Evolutionary conservation across 2,888 invertebrate species (phyloP).

Genomic region (Ypsolopha sequella): DNA sequence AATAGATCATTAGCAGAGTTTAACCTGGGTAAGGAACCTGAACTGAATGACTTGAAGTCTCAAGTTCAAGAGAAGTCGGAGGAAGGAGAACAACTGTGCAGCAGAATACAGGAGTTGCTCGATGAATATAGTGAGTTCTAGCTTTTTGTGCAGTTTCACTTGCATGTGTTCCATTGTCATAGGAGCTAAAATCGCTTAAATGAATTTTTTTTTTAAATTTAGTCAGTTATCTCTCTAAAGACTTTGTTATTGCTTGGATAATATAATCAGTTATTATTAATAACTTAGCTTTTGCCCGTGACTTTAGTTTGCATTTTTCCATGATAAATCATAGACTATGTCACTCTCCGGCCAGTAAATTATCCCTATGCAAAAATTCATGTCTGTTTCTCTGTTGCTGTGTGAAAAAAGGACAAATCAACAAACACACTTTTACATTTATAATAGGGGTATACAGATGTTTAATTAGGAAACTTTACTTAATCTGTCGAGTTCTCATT

Average conservation of each 20-base stretch:
- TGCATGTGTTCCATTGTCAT: conserved; percentile 1
- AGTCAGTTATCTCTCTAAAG: too few species aligned
- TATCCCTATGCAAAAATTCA: neutral
- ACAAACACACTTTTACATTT: too few species aligned
- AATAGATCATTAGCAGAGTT: conserved; percentile 93
- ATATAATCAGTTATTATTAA: too few species aligned
- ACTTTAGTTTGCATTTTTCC: neutral
- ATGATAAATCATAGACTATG: neutral
- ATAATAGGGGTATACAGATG: too few species aligned
- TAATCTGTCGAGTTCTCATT: too few species aligned
- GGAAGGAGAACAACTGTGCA: conserved; percentile 75
- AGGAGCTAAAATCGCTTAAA: neutral
- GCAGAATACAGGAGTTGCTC: conserved; percentile 80
- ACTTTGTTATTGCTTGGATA: too few species aligned
- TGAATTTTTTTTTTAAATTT: too few species aligned
- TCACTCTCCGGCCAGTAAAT: too few species aligned
- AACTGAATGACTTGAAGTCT: conserved; percentile 80
- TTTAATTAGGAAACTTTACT: too few species aligned
- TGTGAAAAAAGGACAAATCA: too few species aligned
- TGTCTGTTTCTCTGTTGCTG: too few species aligned
- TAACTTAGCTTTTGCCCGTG: too few species aligned
- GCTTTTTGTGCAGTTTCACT: neutral
- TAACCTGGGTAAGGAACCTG: conserved; percentile 89
- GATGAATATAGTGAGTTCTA: conserved; percentile 78
- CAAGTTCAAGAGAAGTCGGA: conserved; percentile 77